Evolutionary conservation across 2,888 invertebrate species (phyloP).

Genomic region (Phania funesta): DNA sequence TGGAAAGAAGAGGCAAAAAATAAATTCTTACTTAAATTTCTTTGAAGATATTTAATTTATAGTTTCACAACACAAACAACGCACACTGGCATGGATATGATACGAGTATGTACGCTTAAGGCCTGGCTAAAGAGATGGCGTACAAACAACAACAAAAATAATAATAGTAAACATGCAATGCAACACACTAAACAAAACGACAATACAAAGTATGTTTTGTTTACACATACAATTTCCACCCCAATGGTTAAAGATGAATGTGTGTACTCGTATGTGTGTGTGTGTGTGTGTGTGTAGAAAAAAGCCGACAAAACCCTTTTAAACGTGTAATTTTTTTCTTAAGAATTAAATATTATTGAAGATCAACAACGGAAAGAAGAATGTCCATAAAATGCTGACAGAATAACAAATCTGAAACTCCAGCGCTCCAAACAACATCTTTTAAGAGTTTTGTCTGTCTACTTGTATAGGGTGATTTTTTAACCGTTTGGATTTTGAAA

Average conservation of each 20-base stretch:
- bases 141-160: slow-evolving; percentile 24
- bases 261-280: neutral
- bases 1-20: slow-evolving; percentile 1
- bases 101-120: slow-evolving; percentile 50
- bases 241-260: neutral
- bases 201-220: neutral
- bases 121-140: slow-evolving; percentile 30
- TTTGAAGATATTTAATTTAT: slow-evolving; percentile 23
- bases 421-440: slow-evolving; percentile 14
- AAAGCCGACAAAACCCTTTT: slow-evolving; percentile 63
- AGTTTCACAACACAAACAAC: slow-evolving; percentile 39
- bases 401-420: slow-evolving; percentile 26
- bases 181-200: slow-evolving; percentile 23
- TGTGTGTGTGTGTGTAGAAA: slow-evolving; percentile 35
- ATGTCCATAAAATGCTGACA: neutral
- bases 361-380: slow-evolving; percentile 14
- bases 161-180: too few species aligned
- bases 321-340: slow-evolving; percentile 37
- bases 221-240: slow-evolving; percentile 27
- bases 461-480: too few species aligned
- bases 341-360: slow-evolving; percentile 37
- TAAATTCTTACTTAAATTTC: neutral
- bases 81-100: slow-evolving; percentile 12
- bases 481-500: too few species aligned
- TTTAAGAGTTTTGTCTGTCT: too few species aligned